Base-by-base conservation (phyloP, 2,797 vertebrate genomes). In the Tokudaia muenninki region DNA sequence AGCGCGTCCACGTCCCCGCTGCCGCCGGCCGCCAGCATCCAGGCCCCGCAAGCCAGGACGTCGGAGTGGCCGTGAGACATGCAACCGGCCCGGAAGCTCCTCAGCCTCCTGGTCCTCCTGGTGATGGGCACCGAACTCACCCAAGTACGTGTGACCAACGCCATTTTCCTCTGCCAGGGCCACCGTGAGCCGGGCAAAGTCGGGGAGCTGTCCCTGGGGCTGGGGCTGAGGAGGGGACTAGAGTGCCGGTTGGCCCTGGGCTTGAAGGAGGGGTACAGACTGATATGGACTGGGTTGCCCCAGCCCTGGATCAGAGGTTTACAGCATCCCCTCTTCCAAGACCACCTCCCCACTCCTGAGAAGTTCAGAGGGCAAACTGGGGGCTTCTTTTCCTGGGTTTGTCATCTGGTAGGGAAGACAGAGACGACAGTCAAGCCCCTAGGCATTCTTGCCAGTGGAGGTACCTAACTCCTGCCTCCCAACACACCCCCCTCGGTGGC, bases 111-210 rank as follows among this genome's bases (percentile, higher is more conserved):
- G 98, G 98, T 99, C 98, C 99, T 99, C 98, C 98, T 99, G 99
- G 99, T 99, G 98, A 99, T 99, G 99, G 99, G 99, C 99, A 99
- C 99, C 98, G 99, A 99, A 99, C 99, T 99, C 99, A 99, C 99
- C 97, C 99, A 99, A 99, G 99, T 99, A 99, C 99, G 99, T 98
- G 97, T 84, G 47, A 59, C 93, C 98, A 98, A 97, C 98, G 98
- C 98, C 99, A 99, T 99, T 98, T 98, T 98, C 96, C 96, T 93
- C 82, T 3, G 80, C 89, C 63, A 21, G 86, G 95, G 74, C 93
- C 84, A 34, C 63, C 81, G 65, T 2, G 37, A 57, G 47, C 96
- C 86, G 19, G 1, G 94, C 90, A 2, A 91, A 97, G 96, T 96
- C 74, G 6, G 84, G 95, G 92, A 95, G 94, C 72, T 37, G 78